Base-by-base conservation (phyloP, 2,113 vertebrate genomes). In the Marmota flaviventris region DNA sequence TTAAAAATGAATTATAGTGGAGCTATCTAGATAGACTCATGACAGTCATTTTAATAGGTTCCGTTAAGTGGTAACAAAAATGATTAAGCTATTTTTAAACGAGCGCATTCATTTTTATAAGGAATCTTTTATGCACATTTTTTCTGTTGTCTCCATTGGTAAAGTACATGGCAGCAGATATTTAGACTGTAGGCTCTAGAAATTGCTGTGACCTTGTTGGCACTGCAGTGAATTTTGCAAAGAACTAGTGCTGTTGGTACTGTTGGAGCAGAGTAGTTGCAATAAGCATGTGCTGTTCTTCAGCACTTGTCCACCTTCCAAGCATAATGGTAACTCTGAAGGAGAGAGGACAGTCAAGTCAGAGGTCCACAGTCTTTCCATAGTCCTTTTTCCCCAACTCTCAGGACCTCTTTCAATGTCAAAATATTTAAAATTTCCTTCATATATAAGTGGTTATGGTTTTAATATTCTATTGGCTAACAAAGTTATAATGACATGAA, bases 1-100 rank as follows among this genome's bases (percentile, higher is more conserved):
- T 97, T 95, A 97, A 97, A 96, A 95, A 67, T 92, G 75, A 97
- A 95, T 94, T 96, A 95, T 90, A 83, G 67, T 92, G 56, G 81
- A 63, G 42, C 61, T 70, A 93, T 88, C 78, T 85, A 83, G 24
- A 81, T 83, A 87, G 86, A 77, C 45, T 93, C 84, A 76, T 77
- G 42, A 70, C 20, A 87, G 53, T 24, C 79, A 97, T 85, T 94
- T 87, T 87, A 96, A 97, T 94, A 92, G 87, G 53, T 69, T 77
- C 3, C 27, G 73, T 95, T 93, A 95, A 45, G 93, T 76, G n/a
- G 45, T 73, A 73, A 53, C 25, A 88, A 95, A 93, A 94, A 96
- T 93, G 51, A 86, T 89, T 89, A 89, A 97, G 37, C 65, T 89
- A 81, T 94, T 97, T 93, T 93, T 79, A 96, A 96, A 92, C 72